Evolutionary conservation across 2,888 invertebrate species (phyloP), one percentile per base, ranked within the genome.

Genomic region (Tuberolachnus salignus): DNA sequence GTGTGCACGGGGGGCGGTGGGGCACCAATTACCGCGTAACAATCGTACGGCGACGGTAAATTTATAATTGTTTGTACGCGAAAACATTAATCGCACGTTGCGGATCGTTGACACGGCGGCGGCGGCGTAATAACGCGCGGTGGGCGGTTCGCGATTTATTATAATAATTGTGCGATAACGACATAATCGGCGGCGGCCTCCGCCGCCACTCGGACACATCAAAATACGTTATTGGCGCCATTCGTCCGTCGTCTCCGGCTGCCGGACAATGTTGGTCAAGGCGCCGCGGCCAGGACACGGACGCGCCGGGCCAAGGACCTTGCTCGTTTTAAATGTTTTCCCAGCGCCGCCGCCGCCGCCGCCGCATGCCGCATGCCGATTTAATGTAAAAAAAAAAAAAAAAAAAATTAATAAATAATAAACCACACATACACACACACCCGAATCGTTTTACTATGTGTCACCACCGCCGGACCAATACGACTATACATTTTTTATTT

Each of bases 241-340:
- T 80, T 81, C 72, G 82, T 82, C 21, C 72, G 82, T 82, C 21
- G 80, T 81, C 78, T 75, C 81, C 81, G 69, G 78, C 82, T 80
- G 82, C 82, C 74, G 81, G 81, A 69, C 80, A 81, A 59, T 80
- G 81, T 63, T 82, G 81, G 42, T 81, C 82, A 57, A 80, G 75
- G 81, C 81, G 80, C 80, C 67, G n/a, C n/a, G 3, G 73, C 10
- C 16, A 42, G 70, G 80, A 66, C 55, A 49, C 71, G 59, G 80
- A 74, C 64, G 78, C 67, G 67, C 61, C 61, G 78, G 67, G 67
- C 67, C 78, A 80, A 26, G 81, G 81, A 57, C 71, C 78, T 78
- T 78, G 78, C 9, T 34, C 66, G 49, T 78, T 78, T 69, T 55
- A 78, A 78, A 78, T 69, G 51, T 78, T 78, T 78, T 78, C 67